Evolutionary conservation across 2,797 vertebrate species (phyloP).

Genomic region (Catharus ustulatus): DNA sequence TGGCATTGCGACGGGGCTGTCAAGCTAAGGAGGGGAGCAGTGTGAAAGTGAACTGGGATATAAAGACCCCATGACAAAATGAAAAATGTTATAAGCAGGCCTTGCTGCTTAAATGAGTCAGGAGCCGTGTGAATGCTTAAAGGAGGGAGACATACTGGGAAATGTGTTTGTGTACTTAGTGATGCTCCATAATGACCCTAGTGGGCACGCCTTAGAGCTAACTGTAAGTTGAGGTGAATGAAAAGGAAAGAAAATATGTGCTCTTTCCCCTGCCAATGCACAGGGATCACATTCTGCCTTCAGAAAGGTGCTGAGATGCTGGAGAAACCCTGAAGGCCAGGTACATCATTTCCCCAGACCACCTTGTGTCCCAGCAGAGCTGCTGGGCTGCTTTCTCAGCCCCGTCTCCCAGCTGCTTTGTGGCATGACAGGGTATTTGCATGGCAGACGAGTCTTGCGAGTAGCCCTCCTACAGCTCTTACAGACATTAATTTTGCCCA

Average conservation of each 20-base stretch:
- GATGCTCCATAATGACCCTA: conserved; percentile 44
- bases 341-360: not conserved
- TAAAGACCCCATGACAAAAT: conserved; percentile 63
- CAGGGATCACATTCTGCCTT: not conserved
- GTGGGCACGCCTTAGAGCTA: not conserved
- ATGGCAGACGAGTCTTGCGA: not conserved
- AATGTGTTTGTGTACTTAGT: conserved; percentile 70
- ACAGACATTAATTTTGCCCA: not conserved
- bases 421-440: not conserved
- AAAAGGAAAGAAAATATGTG: not conserved
- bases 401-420: fast-evolving
- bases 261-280: not conserved
- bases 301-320: not conserved
- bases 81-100: conserved; percentile 68
- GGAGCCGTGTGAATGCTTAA: conserved; percentile 47
- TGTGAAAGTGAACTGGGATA: conserved; percentile 63
- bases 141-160: conserved; percentile 32
- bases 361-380: not conserved
- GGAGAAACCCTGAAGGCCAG: not conserved
- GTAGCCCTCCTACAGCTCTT: not conserved
- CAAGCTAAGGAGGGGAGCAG: conserved; percentile 58
- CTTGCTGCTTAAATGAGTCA: conserved; percentile 61
- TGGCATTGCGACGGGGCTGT: conserved; percentile 60
- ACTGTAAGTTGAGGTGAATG: not conserved
- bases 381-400: not conserved